phyloP scores from a whole-genome alignment of 2,797 vertebrate species.

The Potorous gilbertii region DNA sequence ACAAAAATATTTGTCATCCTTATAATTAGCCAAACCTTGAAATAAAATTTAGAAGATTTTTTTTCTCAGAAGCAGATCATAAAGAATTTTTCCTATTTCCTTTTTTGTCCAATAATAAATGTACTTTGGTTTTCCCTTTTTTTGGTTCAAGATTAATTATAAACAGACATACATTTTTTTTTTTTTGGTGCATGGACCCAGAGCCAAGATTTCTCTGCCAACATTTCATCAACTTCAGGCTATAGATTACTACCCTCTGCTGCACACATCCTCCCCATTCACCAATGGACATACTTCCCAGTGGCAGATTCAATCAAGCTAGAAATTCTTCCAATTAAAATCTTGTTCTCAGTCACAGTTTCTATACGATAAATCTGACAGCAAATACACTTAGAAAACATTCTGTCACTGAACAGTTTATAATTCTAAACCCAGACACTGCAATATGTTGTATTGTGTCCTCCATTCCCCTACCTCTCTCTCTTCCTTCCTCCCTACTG shows the following conservation, averaged over 20 bases:
- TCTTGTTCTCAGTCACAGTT: neutral
- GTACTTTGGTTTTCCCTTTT: neutral
- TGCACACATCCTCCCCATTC: neutral
- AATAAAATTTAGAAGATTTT: neutral
- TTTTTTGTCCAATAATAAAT: neutral
- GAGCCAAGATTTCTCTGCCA: neutral
- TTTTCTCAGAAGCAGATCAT: neutral
- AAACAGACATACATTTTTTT: neutral
- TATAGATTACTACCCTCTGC: neutral
- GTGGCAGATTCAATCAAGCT: neutral
- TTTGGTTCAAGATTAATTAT: neutral
- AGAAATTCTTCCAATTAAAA: neutral
- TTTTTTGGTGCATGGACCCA: accelerated
- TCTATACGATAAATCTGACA: neutral
- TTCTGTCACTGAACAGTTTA: neutral
- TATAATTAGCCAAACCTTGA: neutral
- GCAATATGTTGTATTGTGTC: neutral
- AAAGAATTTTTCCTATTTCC: neutral
- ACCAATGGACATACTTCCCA: neutral
- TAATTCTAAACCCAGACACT: neutral
- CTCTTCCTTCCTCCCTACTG: neutral
- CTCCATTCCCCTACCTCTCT: neutral
- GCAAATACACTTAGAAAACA: neutral
- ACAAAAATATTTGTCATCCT: neutral
- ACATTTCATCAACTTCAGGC: accelerated